These are phyloP conservation scores for Amblyornis subalaris DNA, from an alignment of 2,113 vertebrate genomes.

Conservation along the genomic window DNA sequence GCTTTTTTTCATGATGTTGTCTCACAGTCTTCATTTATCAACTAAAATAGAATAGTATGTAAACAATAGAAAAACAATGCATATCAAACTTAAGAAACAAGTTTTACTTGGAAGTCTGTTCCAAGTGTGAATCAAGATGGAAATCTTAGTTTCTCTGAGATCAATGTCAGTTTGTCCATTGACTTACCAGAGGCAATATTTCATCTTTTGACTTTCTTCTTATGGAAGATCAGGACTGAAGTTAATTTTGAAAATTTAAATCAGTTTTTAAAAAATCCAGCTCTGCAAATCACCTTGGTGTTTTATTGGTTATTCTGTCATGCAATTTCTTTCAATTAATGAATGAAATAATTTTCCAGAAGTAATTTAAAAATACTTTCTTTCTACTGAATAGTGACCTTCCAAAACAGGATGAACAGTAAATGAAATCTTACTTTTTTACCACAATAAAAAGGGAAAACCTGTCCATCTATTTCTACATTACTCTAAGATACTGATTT, in stretches of 20 bases:
- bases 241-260: not conserved
- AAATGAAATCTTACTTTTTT: not conserved
- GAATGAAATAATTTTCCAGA: not conserved
- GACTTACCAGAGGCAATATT: not conserved
- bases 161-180: not conserved
- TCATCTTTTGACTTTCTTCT: not conserved
- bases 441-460: not conserved
- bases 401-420: not conserved
- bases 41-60: not conserved
- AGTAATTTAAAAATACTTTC: not conserved
- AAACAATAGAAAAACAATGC: not conserved
- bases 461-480: not conserved
- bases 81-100: not conserved
- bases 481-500: not conserved
- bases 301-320: not conserved
- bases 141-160: not conserved
- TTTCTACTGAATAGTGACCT: not conserved
- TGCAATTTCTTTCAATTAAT: not conserved
- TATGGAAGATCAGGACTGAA: not conserved
- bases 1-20: not conserved
- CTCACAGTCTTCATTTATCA: not conserved
- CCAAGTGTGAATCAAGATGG: not conserved
- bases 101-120: not conserved
- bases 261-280: accelerated
- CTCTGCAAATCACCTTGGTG: not conserved